Evolutionary conservation across 2,113 vertebrate species (phyloP), one percentile per base, ranked within the genome.

Genomic region (Myxocyprinus asiaticus): DNA sequence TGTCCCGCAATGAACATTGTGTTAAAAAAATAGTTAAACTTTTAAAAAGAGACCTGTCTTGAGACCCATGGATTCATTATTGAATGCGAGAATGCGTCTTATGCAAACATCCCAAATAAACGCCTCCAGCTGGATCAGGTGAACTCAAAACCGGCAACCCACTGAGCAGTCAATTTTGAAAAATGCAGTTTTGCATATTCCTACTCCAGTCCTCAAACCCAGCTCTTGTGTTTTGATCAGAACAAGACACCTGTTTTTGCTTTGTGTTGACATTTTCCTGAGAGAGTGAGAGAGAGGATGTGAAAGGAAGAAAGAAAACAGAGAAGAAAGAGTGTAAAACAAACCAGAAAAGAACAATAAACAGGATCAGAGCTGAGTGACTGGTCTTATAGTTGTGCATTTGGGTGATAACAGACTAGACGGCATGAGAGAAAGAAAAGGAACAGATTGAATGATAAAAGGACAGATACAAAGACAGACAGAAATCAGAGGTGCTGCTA

Each of bases 161-260:
- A 33, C 22, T 33, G 22, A 33, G 22, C 22, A 33, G 22, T 33
- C 22, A 33, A 33, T 33, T 33, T 33, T 33, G 3, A 33, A 33
- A 33, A 33, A 33, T 33, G 22, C 22, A 33, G 22, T 33, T 33
- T 33, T 33, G 22, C 50, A 10, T 53, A 53, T 61, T 61, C 71
- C 71, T 44, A 43, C 67, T 62, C 45, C 15, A 9, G 50, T 53
- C 9, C 33, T 59, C 68, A 22, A 43, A n/a, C 55, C 22, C 3
- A 17, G 17, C 45, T 70, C 67, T 42, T 17, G 9, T 15, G 77
- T 55, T 22, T 64, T 47, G 77, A 81, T 81, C 81, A 61, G 15
- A 43, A 15, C 10, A 9, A 59, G 59, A 67, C 77, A 81, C 86
- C 84, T 79, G 84, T 80, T 84, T 81, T 71, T 63, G 47, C 45